Conservation (phyloP, 1,140 invertebrate genomes). For the Pseudomyrmex cubaensis region DNA sequence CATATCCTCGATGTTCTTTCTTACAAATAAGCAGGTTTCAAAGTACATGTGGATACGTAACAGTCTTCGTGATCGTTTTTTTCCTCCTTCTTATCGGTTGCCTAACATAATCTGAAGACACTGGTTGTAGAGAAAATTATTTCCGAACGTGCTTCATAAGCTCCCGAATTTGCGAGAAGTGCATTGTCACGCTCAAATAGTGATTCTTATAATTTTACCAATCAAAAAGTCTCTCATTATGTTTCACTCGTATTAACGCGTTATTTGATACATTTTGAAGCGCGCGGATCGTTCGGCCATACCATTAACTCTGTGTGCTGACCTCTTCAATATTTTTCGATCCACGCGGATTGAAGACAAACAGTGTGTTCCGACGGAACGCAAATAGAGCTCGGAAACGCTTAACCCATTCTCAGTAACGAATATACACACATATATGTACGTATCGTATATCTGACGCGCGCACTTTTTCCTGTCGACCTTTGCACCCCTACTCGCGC, state of each 20-base stretch:
- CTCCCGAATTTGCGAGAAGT: neutral
- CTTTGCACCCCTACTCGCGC: neutral
- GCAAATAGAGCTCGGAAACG: constrained; percentile 63
- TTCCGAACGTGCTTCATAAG: neutral
- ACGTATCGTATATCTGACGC: constrained; percentile 11
- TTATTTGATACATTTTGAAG: constrained; percentile 8
- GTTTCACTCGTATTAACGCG: neutral
- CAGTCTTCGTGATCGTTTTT: constrained; percentile 1
- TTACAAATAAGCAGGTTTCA: constrained; percentile 37
- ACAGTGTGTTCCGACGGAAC: constrained; percentile 55
- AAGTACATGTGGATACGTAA: constrained; percentile 40
- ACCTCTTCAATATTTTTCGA: constrained; percentile 61
- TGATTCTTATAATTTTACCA: constrained; percentile 31
- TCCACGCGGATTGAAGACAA: constrained; percentile 60
- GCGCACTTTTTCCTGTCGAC: neutral
- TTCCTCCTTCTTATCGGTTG: neutral
- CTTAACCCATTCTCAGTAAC: constrained; percentile 47
- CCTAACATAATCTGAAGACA: too few relatives aligned
- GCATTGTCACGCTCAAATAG: neutral
- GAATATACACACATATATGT: constrained; percentile 16
- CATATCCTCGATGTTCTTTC: constrained; percentile 22
- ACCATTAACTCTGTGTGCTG: constrained; percentile 55
- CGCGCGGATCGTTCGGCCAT: constrained; percentile 10
- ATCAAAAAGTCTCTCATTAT: constrained; percentile 1
- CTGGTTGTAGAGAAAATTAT: neutral